A percentile compares a stretch with the other conserved stretches of the same genome.
phyloP scores from a whole-genome alignment of 1,140 invertebrate species.

The Watersipora subatra region DNA sequence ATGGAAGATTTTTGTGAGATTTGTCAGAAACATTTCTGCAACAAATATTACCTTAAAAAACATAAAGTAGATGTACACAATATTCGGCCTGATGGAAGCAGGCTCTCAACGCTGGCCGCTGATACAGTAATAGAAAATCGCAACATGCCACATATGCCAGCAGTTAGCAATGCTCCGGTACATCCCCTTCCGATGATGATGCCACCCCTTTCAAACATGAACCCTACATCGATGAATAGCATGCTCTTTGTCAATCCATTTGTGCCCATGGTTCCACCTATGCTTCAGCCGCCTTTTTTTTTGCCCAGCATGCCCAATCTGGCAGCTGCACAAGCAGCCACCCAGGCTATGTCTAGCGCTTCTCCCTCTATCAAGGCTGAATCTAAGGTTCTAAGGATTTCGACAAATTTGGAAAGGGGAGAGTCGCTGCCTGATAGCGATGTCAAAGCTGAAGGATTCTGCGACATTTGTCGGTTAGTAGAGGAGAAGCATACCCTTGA shows the following conservation, averaged over 20 bases:
- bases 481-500: too few relatives aligned
- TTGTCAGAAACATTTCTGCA: conserved; percentile 41
- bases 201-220: neutral
- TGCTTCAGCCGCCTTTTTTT: conserved; percentile 11
- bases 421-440: neutral
- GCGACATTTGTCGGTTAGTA: neutral
- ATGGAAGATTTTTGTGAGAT: conserved; percentile 28
- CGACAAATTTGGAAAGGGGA: neutral
- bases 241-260: conserved; percentile 39
- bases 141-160: neutral
- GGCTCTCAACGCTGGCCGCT: neutral
- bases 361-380: neutral
- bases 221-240: conserved; percentile 23
- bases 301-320: neutral
- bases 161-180: neutral
- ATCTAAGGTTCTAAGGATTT: neutral
- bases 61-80: conserved; percentile 52
- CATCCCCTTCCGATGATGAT: conserved; percentile 3
- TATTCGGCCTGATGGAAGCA: conserved; percentile 21
- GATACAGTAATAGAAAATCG: neutral
- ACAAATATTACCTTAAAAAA: conserved; percentile 47
- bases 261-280: conserved; percentile 24
- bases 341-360: neutral
- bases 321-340: neutral
- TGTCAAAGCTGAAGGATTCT: neutral